Evolutionary conservation across 1,140 invertebrate species (phyloP).

Genomic region (Carposina sasakii): DNA sequence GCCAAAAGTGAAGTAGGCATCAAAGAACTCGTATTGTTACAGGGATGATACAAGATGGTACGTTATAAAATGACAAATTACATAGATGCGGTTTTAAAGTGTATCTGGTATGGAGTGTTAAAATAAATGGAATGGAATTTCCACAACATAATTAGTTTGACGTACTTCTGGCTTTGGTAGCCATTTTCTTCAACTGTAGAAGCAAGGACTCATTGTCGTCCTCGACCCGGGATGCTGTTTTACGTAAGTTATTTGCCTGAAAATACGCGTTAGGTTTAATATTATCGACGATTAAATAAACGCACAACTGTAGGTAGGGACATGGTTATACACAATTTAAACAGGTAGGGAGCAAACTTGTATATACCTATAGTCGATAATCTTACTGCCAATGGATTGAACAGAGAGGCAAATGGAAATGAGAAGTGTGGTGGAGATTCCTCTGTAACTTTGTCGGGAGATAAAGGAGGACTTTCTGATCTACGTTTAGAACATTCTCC

Average conservation of each 20-base stretch:
- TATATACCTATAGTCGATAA: slow-evolving; percentile 69
- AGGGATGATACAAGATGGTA: not conserved
- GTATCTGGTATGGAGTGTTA: slow-evolving; percentile 26
- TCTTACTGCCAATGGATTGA: slow-evolving; percentile 64
- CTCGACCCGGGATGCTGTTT: slow-evolving; percentile 89
- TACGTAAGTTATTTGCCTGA: slow-evolving; percentile 86
- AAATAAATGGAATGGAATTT: slow-evolving; percentile 47
- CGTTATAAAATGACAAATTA: too few relatives aligned
- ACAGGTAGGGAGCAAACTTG: too few relatives aligned
- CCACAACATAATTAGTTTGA: slow-evolving; percentile 56
- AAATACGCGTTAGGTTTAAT: slow-evolving; percentile 69
- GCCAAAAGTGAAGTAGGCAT: slow-evolving; percentile 11
- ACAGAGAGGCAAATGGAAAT: slow-evolving; percentile 60
- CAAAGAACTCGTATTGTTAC: not conserved
- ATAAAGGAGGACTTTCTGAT: slow-evolving; percentile 63
- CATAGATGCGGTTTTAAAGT: slow-evolving; percentile 8
- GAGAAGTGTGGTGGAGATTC: slow-evolving; percentile 36
- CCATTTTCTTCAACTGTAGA: slow-evolving; percentile 95
- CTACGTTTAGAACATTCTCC: slow-evolving; percentile 33
- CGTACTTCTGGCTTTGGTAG: slow-evolving; percentile 86
- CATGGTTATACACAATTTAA: slow-evolving; percentile 23
- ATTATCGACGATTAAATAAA: slow-evolving; percentile 34
- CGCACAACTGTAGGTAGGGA: slow-evolving; percentile 25
- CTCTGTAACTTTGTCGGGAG: slow-evolving; percentile 41
- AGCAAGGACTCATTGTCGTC: slow-evolving; percentile 95